Base-by-base conservation (phyloP, 2,113 vertebrate genomes). In the Callospermophilus lateralis region DNA sequence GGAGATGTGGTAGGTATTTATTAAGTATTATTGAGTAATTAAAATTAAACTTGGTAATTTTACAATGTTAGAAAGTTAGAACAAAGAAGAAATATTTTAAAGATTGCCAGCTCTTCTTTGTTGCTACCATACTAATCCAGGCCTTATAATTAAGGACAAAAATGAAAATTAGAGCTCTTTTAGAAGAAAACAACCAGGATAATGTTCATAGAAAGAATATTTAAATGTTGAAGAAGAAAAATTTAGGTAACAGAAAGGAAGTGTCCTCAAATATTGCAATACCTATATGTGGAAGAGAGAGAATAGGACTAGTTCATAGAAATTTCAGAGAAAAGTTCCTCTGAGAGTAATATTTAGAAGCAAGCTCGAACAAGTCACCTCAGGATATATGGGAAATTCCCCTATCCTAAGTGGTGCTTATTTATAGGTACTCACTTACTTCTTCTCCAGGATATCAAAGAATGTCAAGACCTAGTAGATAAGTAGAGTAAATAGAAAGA, bases 141-240 rank as follows among this genome's bases (percentile, higher is more conserved):
- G 26, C 48, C 20, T 12, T 28, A 6, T 67, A 58, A 83, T 90
- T 95, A 95, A 89, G 63, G 48, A 37, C 92, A 72, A 83, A 81
- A 94, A 70, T 89, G 39, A 55, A 84, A 7, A 74, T 53, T 90
- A 53, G 51, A 77, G 6, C 8, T 7, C 2, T 63, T 93, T 70
- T 76, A 79, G 37, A 90, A 37, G 65, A 65, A 92, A 78, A 53
- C 24, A 93, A 86, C 53, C 2, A 83, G 67, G 30, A 63, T 78
- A 85, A 89, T 93, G 95, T 89, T 87, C 26, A 88, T 34, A 63
- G 32, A n/a, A 80, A 53, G 70, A 83, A 30, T 90, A 83, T 92
- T 70, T 93, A 88, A 89, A 26, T 92, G 34, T 77, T 85, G 8
- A 39, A 84, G 34, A 92, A 77, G 17, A 80, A 55, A 93, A 81